phyloP scores from a whole-genome alignment of 1,140 invertebrate genomes.

The Drosophila bocqueti region DNA sequence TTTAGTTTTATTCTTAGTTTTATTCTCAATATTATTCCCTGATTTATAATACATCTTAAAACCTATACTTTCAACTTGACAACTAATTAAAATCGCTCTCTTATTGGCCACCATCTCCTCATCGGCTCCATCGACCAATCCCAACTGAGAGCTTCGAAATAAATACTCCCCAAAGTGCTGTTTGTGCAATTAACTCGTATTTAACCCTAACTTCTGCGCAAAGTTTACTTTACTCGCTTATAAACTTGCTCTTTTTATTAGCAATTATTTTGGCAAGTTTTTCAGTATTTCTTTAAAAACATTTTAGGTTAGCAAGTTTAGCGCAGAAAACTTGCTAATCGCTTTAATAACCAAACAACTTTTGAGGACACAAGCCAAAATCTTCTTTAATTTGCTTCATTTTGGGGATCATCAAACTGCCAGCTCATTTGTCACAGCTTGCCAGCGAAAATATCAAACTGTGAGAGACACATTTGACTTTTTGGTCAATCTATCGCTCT shows the following conservation, averaged over 20 bases:
- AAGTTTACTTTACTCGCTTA: neutral
- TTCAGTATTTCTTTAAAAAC: neutral
- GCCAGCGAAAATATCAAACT: constrained; percentile 28
- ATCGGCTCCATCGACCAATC: neutral
- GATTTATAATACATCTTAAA: neutral
- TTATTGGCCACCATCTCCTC: no score
- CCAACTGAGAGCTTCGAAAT: neutral
- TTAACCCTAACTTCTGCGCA: neutral
- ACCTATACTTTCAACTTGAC: neutral
- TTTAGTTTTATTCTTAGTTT: neutral
- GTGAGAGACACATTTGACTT: constrained; percentile 45
- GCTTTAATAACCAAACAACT: constrained; percentile 14
- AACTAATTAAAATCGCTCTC: neutral
- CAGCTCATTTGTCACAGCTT: constrained; percentile 36
- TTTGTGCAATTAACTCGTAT: constrained; percentile 17
- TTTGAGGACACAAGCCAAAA: neutral
- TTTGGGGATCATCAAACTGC: constrained; percentile 34
- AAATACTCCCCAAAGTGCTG: constrained; percentile 13
- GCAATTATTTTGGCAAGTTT: neutral
- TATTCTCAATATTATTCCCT: neutral
- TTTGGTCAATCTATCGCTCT: constrained; percentile 38
- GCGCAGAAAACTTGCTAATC: constrained; percentile 21
- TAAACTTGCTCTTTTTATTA: neutral
- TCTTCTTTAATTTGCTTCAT: constrained; percentile 16
- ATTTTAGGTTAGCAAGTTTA: neutral